phyloP scores from a whole-genome alignment of 2,888 invertebrate genomes.

The Cephus nigrinus region DNA sequence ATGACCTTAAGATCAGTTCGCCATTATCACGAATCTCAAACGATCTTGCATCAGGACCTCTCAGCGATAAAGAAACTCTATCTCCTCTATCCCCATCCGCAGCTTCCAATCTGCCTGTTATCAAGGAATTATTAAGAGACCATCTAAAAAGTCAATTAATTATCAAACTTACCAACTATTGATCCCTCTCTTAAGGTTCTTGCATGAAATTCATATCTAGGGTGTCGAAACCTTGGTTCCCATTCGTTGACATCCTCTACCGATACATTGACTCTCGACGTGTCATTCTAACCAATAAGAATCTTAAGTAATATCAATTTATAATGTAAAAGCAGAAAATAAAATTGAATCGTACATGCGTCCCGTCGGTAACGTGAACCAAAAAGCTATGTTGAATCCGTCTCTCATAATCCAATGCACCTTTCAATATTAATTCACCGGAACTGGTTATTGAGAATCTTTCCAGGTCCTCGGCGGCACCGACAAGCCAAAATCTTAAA shows the following conservation, averaged over 20 bases:
- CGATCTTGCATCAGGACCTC: conserved; percentile 78
- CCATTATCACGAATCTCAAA: conserved; percentile 76
- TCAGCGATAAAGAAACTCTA: conserved; percentile 76
- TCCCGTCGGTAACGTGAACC: conserved; percentile 85
- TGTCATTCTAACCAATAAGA: conserved; percentile 77
- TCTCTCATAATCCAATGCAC: conserved; percentile 83
- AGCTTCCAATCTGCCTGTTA: conserved; percentile 80
- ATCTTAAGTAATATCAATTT: conserved; percentile 2
- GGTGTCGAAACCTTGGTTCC: conserved; percentile 90
- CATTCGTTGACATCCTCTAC: conserved; percentile 92
- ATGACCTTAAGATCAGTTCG: conserved; percentile 69
- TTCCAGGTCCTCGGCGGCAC: conserved; percentile 78
- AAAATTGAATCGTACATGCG: conserved; percentile 69
- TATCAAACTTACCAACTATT: conserved; percentile 50
- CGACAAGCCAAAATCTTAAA: conserved; percentile 79
- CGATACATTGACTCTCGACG: conserved; percentile 82
- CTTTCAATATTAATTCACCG: conserved; percentile 82
- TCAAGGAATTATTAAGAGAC: neutral
- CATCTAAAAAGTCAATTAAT: neutral
- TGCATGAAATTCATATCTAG: conserved; percentile 83
- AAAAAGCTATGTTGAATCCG: conserved; percentile 79
- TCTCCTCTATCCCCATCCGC: conserved; percentile 88
- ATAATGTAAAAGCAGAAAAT: conserved; percentile 41
- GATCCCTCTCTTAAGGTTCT: conserved; percentile 56
- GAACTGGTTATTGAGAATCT: conserved; percentile 82